Evolutionary conservation across 2,797 vertebrate genomes (phyloP), one percentile per base, ranked within the genome.

Genomic region (Rhinophrynus dorsalis): DNA sequence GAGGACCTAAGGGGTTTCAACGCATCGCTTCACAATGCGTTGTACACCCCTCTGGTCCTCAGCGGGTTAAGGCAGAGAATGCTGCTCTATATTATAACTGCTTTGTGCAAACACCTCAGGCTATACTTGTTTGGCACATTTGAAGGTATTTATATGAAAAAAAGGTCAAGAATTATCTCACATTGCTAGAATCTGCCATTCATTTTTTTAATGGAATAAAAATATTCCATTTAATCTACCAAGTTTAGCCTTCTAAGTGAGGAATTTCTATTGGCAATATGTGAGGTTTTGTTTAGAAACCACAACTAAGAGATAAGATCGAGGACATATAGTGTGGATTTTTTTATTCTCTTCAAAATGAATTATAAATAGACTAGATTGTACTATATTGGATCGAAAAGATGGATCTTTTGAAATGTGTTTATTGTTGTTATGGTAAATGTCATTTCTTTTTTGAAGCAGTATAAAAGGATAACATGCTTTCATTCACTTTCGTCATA

Each of bases 261-360:
- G 37, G 40, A 30, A 56, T 56, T 38, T 33, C 30, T 48, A 55
- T 38, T 6, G 54, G 44, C 57, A 62, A 61, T 63, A 61, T 23
- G 15, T 20, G 5, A 26, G 44, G 13, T 47, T 21, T 2, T 24
- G 12, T 42, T 58, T 40, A 9, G 13, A 44, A 44, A 40, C 13
- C n/a, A 27, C 35, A 35, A 27, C n/a, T 27, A 24, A 71, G 37
- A 10, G 5, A 29, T 30, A 47, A 50, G 55, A 40, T 38, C 12
- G 11, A 59, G 56, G 23, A 52, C 55, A 23, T 11, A 29, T 20
- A 58, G 18, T 50, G 23, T 48, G 20, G 23, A 8, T 21, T 13
- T 37, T 50, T 38, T n/a, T 12, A 50, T 6, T 1, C 30, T 26
- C 8, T 38, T 27, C 42, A 58, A 55, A 35, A 66, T 15, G 11